Conservation (phyloP, 2,797 vertebrate genomes). For the Cyclopterus lumpus region DNA sequence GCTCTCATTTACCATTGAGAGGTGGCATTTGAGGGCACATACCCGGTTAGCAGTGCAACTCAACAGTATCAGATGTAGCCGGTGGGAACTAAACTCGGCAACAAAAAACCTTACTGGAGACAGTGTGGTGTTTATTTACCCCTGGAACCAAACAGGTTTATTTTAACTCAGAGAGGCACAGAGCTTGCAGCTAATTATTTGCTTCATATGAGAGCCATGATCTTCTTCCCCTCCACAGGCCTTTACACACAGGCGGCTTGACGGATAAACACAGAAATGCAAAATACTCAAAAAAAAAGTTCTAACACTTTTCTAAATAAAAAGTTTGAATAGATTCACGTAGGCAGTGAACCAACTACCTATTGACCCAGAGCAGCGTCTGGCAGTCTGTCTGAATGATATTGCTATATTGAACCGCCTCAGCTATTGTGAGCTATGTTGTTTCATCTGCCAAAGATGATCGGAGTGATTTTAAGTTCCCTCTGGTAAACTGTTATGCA, state of each 20-base stretch:
- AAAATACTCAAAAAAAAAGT: not conserved
- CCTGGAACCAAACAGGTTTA: conserved; percentile 42
- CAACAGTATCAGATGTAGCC: conserved; percentile 56
- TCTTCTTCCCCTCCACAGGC: not conserved
- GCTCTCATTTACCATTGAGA: conserved; percentile 68
- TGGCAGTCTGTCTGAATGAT: not conserved
- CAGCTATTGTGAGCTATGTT: not conserved
- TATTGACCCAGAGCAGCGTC: not conserved
- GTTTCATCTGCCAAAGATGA: not conserved
- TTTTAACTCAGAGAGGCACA: conserved; percentile 47
- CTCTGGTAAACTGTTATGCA: not conserved
- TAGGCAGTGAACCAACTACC: not conserved
- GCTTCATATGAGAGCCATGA: conserved; percentile 6
- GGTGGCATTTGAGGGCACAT: conserved; percentile 60
- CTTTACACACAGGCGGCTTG: not conserved
- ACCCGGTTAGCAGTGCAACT: conserved; percentile 63
- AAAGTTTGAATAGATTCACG: not conserved
- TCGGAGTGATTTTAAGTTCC: not conserved
- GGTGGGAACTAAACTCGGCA: conserved; percentile 39
- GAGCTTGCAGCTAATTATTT: conserved; percentile 44
- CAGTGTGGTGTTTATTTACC: conserved; percentile 43
- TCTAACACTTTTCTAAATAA: not conserved
- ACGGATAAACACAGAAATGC: not conserved
- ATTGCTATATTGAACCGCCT: not conserved
- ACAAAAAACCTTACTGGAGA: conserved; percentile 32